Evolutionary conservation across 2,888 invertebrate species (phyloP).

Genomic region (Danaus chrysippus): DNA sequence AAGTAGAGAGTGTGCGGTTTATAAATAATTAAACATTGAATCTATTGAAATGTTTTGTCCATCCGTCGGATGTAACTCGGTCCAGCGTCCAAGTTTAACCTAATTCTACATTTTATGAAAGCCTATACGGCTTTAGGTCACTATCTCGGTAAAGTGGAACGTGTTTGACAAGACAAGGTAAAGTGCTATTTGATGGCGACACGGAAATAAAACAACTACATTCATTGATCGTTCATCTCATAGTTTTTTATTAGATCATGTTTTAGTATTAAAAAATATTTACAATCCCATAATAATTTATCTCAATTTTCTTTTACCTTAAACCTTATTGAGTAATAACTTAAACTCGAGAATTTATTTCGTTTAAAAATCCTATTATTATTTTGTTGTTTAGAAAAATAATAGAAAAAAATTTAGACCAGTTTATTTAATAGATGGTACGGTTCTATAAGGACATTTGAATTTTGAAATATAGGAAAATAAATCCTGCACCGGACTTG

Average conservation of each 20-base stretch:
- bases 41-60: slow-evolving; percentile 34
- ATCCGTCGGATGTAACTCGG: slow-evolving; percentile 31
- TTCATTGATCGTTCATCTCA: not conserved
- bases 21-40: slow-evolving; percentile 18
- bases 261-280: too few species aligned
- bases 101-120: slow-evolving; percentile 51
- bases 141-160: slow-evolving; percentile 40
- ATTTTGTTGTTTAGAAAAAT: too few species aligned
- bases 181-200: slow-evolving; percentile 20
- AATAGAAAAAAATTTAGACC: too few species aligned
- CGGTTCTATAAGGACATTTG: not conserved
- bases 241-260: not conserved
- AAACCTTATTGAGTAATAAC: too few species aligned
- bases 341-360: too few species aligned
- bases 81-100: slow-evolving; percentile 52
- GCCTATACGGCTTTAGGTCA: slow-evolving; percentile 39
- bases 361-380: too few species aligned
- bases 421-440: too few species aligned
- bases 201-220: slow-evolving; percentile 4
- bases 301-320: too few species aligned
- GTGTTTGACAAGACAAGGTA: slow-evolving; percentile 33
- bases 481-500: slow-evolving; percentile 16
- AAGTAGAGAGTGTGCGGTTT: slow-evolving; percentile 2
- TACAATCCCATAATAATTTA: too few species aligned
- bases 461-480: slow-evolving; percentile 11